These are phyloP conservation scores for Drosophila albomicans DNA, from an alignment of 1,140 invertebrate species.

Conservation along the genomic window DNA sequence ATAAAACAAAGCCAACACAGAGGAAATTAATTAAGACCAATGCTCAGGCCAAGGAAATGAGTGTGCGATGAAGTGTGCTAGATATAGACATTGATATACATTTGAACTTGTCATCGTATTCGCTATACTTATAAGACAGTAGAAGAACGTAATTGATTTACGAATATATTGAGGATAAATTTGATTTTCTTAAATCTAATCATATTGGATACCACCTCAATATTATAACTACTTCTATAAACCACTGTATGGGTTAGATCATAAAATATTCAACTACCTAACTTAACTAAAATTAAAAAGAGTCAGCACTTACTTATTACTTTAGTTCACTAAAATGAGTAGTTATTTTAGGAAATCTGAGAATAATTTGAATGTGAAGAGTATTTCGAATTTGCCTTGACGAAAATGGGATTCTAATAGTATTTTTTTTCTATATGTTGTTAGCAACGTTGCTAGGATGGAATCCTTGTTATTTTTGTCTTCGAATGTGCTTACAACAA, in stretches of 20 bases:
- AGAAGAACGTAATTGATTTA: no score
- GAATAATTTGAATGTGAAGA: not conserved
- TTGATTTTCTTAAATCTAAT: no score
- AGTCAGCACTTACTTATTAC: no score
- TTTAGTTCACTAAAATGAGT: no score
- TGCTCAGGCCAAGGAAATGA: conserved; percentile 24
- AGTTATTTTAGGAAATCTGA: no score
- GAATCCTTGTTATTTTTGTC: conserved; percentile 15
- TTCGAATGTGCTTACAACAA: conserved; percentile 17
- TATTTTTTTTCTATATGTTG: conserved; percentile 6
- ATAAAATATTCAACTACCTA: no score
- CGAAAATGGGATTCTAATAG: not conserved
- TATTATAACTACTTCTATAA: no score
- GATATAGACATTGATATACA: conserved; percentile 55
- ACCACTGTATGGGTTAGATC: no score
- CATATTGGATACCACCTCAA: no score
- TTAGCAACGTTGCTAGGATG: conserved; percentile 15
- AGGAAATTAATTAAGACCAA: conserved; percentile 73
- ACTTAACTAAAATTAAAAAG: no score
- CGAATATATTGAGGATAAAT: no score
- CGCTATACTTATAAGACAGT: no score
- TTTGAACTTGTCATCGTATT: conserved; percentile 24
- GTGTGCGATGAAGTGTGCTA: conserved; percentile 5
- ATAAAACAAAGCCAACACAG: conserved; percentile 46
- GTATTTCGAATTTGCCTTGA: not conserved